phyloP scores from a whole-genome alignment of 1,140 invertebrate genomes.

The Tetraneura akinire region DNA sequence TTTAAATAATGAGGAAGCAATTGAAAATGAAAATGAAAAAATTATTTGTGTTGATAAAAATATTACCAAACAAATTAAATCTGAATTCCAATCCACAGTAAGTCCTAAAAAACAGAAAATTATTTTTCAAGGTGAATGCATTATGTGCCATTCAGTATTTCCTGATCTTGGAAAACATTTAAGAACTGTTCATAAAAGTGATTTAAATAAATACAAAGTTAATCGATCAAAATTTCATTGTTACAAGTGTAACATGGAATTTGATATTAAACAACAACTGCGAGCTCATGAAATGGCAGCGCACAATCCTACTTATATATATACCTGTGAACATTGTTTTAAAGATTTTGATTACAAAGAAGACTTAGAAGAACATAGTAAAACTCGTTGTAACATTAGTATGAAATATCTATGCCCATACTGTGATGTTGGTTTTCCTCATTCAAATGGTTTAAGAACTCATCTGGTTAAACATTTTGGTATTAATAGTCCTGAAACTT shows the following conservation, averaged over 20 bases:
- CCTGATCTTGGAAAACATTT: constrained; percentile 33
- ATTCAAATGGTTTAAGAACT: constrained; percentile 23
- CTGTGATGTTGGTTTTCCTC: constrained; percentile 45
- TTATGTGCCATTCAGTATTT: constrained; percentile 46
- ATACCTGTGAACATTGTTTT: constrained; percentile 36
- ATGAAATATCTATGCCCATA: constrained; percentile 48
- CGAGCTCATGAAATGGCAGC: neutral
- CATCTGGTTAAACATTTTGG: constrained; percentile 23
- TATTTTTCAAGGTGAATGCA: constrained; percentile 43
- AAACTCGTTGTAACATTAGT: neutral
- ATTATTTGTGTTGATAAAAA: neutral
- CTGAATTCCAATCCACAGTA: neutral
- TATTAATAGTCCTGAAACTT: neutral
- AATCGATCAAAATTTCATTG: neutral
- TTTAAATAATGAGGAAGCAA: neutral
- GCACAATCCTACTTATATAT: neutral
- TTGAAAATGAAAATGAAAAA: neutral
- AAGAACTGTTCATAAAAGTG: constrained; percentile 19
- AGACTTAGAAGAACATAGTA: constrained; percentile 20
- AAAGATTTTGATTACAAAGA: neutral
- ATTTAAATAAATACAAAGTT: constrained; percentile 4
- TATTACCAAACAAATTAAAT: neutral
- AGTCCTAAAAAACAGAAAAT: constrained; percentile 32
- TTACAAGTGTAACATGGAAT: neutral
- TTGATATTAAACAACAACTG: constrained; percentile 20